A percentile compares a stretch with the other conserved stretches of the same genome.
Conservation (phyloP, 2,113 vertebrate species). For the Corynorhinus townsendii region DNA sequence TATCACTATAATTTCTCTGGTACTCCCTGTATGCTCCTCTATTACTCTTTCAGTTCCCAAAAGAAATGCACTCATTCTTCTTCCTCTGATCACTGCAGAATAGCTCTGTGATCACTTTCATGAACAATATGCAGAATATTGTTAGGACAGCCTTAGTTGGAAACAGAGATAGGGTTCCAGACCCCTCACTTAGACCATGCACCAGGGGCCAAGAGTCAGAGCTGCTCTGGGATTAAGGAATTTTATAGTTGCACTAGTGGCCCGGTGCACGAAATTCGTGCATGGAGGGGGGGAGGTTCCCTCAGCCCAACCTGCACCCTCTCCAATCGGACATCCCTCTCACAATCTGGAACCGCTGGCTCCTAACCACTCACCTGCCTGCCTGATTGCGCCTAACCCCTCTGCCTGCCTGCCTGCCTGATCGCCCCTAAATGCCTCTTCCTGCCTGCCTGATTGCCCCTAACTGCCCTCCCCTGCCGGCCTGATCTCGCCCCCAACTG, state of each 20-base stretch:
- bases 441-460: too few species aligned
- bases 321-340: too few species aligned
- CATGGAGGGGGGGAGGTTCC: too few species aligned
- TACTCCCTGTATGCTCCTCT: not conserved
- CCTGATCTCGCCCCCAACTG: too few species aligned
- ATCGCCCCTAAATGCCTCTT: too few species aligned
- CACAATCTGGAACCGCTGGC: too few species aligned
- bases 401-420: too few species aligned
- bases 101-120: not conserved
- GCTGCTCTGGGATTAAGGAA: not conserved
- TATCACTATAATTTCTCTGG: not conserved
- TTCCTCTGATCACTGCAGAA: not conserved
- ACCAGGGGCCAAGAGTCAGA: not conserved
- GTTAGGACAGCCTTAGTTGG: not conserved
- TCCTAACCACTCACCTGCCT: too few species aligned
- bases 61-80: not conserved
- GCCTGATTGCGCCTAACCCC: too few species aligned
- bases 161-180: not conserved
- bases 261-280: too few species aligned
- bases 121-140: not conserved
- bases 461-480: too few species aligned
- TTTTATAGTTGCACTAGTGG: not conserved
- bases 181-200: not conserved
- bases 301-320: too few species aligned
- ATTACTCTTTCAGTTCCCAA: not conserved